These are phyloP conservation scores for Aporrectodea caliginosa DNA, from an alignment of 1,140 invertebrate species.

Conservation along the genomic window DNA sequence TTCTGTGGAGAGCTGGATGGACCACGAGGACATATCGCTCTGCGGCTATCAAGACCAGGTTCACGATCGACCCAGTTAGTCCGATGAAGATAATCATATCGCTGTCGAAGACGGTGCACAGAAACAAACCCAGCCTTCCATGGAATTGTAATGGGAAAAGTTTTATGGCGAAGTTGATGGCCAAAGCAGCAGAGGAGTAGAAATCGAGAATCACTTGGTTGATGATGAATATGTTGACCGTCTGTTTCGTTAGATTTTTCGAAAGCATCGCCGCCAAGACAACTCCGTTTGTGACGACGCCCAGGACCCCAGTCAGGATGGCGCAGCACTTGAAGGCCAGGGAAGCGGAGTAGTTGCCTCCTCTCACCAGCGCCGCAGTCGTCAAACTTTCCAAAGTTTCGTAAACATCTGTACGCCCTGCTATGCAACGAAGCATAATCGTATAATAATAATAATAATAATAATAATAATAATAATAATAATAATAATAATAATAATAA, in stretches of 20 bases:
- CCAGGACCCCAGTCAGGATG: background rate
- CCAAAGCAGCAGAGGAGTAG: background rate
- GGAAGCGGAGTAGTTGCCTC: too few species aligned
- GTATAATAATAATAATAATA: too few species aligned
- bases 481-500: slow-evolving; percentile 4
- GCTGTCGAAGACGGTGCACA: background rate
- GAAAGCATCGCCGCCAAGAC: background rate
- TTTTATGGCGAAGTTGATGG: background rate
- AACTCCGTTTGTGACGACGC: background rate
- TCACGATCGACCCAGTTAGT: background rate
- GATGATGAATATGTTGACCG: background rate
- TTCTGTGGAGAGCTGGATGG: background rate
- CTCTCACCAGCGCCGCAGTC: too few species aligned
- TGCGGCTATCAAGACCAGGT: background rate
- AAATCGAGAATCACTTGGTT: background rate
- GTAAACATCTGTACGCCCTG: too few species aligned
- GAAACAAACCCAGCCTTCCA: background rate
- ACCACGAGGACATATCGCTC: background rate
- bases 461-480: background rate
- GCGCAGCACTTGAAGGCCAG: background rate
- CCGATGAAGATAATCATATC: background rate
- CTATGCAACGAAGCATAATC: too few species aligned
- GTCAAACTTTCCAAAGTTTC: too few species aligned
- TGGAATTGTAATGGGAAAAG: background rate
- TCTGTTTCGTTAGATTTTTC: background rate